Conservation (phyloP, 2,113 vertebrate genomes). For the Trematomus loennbergii region DNA sequence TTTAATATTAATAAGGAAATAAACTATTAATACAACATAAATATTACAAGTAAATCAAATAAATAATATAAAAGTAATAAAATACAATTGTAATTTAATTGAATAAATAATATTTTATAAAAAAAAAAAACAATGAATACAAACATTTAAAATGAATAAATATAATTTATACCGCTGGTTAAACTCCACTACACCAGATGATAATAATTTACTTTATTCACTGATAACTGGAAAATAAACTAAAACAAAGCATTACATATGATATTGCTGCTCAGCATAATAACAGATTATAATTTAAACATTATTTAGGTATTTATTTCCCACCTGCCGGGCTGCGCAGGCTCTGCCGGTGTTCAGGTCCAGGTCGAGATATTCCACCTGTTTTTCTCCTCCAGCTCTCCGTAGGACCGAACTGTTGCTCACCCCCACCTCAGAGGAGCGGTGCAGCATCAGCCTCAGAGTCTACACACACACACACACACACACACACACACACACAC, state of each 20-base stretch:
- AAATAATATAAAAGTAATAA: no score
- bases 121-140: no score
- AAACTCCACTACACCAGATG: not conserved
- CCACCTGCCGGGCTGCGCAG: conserved; percentile 88
- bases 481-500: conserved; percentile 19
- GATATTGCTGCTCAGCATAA: no score
- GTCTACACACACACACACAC: conserved; percentile 54
- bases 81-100: no score
- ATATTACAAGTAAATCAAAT: no score
- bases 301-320: no score
- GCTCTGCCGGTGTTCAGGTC: conserved; percentile 88
- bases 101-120: no score
- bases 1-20: no score
- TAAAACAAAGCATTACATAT: no score
- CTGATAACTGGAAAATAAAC: not conserved
- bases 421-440: conserved; percentile 87
- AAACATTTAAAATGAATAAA: no score
- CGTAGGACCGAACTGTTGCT: conserved; percentile 86
- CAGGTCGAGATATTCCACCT: conserved; percentile 93
- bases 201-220: not conserved
- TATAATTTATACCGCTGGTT: not conserved
- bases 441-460: conserved; percentile 73
- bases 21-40: no score
- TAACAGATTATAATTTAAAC: no score
- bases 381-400: conserved; percentile 87